Percentiles rank a stretch among this genome's conserved stretches.
These are phyloP conservation scores for Gymnobelideus leadbeateri DNA, from an alignment of 2,113 vertebrate genomes.

Conservation along the genomic window DNA sequence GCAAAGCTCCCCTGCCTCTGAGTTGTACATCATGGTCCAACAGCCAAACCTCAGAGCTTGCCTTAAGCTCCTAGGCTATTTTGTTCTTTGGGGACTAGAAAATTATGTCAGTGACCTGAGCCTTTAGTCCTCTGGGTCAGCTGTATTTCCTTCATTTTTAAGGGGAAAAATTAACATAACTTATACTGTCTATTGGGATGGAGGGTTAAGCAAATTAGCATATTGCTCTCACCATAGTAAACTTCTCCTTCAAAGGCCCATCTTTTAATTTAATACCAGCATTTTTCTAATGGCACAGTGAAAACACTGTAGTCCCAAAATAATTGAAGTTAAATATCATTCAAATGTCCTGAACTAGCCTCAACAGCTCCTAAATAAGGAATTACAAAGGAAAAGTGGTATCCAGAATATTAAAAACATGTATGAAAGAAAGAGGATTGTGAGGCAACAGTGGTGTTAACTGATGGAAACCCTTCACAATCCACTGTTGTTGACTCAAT, in stretches of 20 bases:
- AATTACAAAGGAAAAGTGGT: background rate
- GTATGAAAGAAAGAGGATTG: background rate
- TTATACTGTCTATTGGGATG: background rate
- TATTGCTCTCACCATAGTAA: background rate
- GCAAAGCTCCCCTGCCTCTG: background rate
- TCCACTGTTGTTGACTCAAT: background rate
- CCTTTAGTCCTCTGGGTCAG: background rate
- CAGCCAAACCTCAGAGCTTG: background rate
- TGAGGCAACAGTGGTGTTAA: background rate
- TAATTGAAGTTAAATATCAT: background rate
- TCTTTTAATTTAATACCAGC: background rate
- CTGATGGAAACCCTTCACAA: background rate
- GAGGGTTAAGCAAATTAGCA: background rate
- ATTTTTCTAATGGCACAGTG: background rate
- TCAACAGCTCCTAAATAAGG: background rate
- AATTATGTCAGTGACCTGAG: background rate
- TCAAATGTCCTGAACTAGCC: background rate
- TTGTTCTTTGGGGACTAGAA: background rate
- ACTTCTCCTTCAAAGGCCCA: background rate
- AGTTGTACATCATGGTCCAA: background rate
- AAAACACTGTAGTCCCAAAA: background rate
- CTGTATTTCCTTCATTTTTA: background rate
- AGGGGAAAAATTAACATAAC: background rate
- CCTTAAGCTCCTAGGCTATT: background rate
- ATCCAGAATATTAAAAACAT: background rate